Evolutionary conservation across 2,888 invertebrate species (phyloP).

Genomic region (Nemapogon koenigi): DNA sequence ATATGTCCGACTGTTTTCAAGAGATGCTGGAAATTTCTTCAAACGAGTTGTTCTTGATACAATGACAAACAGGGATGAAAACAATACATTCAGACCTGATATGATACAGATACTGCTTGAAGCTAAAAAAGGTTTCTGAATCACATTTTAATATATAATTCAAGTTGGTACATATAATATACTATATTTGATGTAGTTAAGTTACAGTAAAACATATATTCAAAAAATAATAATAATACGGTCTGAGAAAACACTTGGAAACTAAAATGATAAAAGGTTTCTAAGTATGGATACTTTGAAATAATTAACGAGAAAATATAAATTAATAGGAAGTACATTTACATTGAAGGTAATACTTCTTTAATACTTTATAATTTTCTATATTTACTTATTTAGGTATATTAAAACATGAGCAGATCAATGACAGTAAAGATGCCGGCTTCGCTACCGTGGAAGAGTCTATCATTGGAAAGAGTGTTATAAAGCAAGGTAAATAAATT

Average conservation of each 20-base stretch:
- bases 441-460: conserved; percentile 49
- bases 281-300: no score
- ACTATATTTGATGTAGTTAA: not conserved
- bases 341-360: no score
- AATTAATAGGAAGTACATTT: no score
- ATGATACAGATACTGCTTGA: conserved; percentile 67
- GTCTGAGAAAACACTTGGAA: no score
- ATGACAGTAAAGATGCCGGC: conserved; percentile 28
- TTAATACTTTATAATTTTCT: conserved; percentile 7
- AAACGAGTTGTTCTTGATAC: conserved; percentile 23
- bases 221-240: no score
- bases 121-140: conserved; percentile 21
- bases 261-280: no score
- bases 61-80: conserved; percentile 42
- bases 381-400: conserved; percentile 21
- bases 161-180: not conserved
- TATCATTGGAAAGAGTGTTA: conserved; percentile 27
- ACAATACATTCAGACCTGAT: conserved; percentile 56
- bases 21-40: not conserved
- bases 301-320: no score
- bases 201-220: no score
- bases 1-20: not conserved
- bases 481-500: conserved; percentile 25
- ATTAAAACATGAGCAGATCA: conserved; percentile 22
- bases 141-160: not conserved